Evolutionary conservation across 2,888 invertebrate species (phyloP).

Genomic region (Xestia ashworthii): DNA sequence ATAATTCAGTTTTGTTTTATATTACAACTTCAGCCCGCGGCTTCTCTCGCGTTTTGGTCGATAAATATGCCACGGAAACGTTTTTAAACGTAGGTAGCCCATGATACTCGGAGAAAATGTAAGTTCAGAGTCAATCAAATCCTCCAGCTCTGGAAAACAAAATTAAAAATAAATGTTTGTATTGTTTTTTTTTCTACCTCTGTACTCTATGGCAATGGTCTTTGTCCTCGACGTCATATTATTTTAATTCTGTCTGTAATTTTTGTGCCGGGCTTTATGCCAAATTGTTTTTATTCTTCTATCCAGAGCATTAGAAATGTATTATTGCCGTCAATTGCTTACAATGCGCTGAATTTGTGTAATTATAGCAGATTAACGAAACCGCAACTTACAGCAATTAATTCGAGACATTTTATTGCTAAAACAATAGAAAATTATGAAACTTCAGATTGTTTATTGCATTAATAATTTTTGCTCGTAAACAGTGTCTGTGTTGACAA

Average conservation of each 20-base stretch:
- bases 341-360: constrained; percentile 31
- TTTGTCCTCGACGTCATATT: constrained; percentile 36
- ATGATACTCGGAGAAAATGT: not conserved
- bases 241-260: constrained; percentile 56
- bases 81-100: not conserved
- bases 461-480: constrained; percentile 23
- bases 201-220: constrained; percentile 14
- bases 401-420: constrained; percentile 41
- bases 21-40: constrained; percentile 21
- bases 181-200: constrained; percentile 23
- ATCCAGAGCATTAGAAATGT: constrained; percentile 24
- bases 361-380: constrained; percentile 45
- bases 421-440: constrained; percentile 50
- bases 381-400: constrained; percentile 40
- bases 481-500: constrained; percentile 39
- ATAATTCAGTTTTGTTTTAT: constrained; percentile 49
- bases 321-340: constrained; percentile 32
- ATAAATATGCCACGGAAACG: not conserved
- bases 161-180: constrained; percentile 29
- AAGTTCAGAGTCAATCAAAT: no score
- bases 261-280: constrained; percentile 58
- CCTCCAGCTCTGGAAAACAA: not conserved
- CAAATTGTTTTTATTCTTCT: constrained; percentile 56
- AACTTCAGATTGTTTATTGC: constrained; percentile 26
- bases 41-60: not conserved